A percentile compares a stretch with the other conserved stretches of the same genome.
These are phyloP conservation scores for Stercorarius parasiticus DNA, from an alignment of 2,113 vertebrate genomes.

Conservation along the genomic window DNA sequence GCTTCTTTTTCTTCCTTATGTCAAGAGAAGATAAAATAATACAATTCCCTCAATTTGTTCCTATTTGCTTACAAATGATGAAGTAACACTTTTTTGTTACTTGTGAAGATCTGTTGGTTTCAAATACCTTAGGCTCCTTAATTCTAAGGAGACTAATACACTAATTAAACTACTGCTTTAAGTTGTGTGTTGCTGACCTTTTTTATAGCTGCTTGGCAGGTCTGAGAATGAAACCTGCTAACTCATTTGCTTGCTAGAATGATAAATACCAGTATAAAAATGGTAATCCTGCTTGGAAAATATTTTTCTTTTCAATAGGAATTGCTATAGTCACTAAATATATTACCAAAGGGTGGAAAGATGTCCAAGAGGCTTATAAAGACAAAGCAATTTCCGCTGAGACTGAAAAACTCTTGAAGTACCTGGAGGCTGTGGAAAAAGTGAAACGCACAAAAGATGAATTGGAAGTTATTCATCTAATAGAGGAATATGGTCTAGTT, in stretches of 20 bases:
- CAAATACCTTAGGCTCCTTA: background rate
- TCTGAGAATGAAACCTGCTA: background rate
- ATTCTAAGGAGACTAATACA: background rate
- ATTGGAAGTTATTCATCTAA: slow-evolving; percentile 86
- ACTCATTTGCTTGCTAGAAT: background rate
- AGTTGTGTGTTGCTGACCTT: background rate
- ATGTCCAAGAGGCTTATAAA: slow-evolving; percentile 83
- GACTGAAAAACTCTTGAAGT: slow-evolving; percentile 83
- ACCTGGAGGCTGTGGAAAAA: slow-evolving; percentile 91
- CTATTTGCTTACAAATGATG: background rate
- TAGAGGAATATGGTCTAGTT: slow-evolving; percentile 89
- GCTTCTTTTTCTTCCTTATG: background rate
- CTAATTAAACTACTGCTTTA: background rate
- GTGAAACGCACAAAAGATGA: slow-evolving; percentile 89
- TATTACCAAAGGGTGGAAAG: slow-evolving; percentile 94
- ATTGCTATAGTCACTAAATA: slow-evolving; percentile 90
- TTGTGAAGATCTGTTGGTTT: background rate
- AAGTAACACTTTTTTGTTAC: background rate
- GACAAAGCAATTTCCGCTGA: slow-evolving; percentile 85
- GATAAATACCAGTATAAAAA: background rate
- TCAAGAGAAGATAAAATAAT: background rate
- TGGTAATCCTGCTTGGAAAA: slow-evolving; percentile 2
- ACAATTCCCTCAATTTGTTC: background rate
- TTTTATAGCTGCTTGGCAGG: background rate
- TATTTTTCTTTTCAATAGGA: slow-evolving; percentile 74